Evolutionary conservation across 1,140 invertebrate genomes (phyloP), one percentile per base, ranked within the genome.

Genomic region (Zelostemma sp.): DNA sequence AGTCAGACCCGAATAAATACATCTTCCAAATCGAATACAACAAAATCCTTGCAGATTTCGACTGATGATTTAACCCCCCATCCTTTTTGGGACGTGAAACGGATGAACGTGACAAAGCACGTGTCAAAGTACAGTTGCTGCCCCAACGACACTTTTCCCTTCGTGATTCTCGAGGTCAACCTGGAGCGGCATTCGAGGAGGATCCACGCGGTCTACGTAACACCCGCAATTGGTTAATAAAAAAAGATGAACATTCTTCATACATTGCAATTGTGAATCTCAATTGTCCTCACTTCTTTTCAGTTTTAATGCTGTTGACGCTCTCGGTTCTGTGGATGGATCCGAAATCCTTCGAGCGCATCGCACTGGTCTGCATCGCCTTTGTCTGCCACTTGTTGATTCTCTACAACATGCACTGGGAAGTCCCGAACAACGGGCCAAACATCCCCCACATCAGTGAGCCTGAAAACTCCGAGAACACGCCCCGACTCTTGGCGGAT

Each of bases 311-410:
- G 41, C 35, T 80, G 1, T 56, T 88, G 50, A 88, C 86, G 12
- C 48, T 88, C 21, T 79, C 78, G 6, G 75, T 78, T 8, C 51
- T 88, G 38, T 86, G 84, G 79, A 59, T 88, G 54, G 80, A 86
- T 48, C 81, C 85, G 9, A 65, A 68, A 25, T 79, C 82, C 8
- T 70, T 50, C 11, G 86, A 88, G 61, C 74, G 87, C 47, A 75
- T 87, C 19, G 64, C 80, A 1, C 28, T 88, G 6, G 80, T 80
- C 8, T 78, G 78, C 59, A 41, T 87, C 1, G 88, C 84, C 65
- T 76, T 88, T n/a, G 68, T 88, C 14, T 74, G 79, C 28, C 86
- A 89, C 65, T 77, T 87, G 25, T 8, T 86, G 0, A 79, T 80
- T 25, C 55, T 87, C 2, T 77, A 83, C 48, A 73, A 85, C 48